phyloP scores from a whole-genome alignment of 2,113 vertebrate genomes.

The Bothrops jararaca region DNA sequence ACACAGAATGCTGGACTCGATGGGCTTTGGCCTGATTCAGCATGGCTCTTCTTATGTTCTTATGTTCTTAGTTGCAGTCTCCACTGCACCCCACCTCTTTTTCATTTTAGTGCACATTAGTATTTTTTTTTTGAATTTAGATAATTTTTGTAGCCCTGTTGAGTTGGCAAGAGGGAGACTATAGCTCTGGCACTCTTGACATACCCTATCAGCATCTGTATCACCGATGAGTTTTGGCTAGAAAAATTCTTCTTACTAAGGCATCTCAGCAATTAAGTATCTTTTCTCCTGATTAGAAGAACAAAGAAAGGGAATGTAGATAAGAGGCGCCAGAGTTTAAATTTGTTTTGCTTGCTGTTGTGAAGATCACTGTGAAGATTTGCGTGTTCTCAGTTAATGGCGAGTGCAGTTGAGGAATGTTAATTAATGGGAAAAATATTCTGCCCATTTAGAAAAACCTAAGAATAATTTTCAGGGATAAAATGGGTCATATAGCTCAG shows the following conservation, averaged over 20 bases:
- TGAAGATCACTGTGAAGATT: background rate
- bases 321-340: background rate
- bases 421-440: background rate
- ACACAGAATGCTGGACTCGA: too few species aligned
- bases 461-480: background rate
- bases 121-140: background rate
- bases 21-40: too few species aligned
- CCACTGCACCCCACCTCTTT: background rate
- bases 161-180: background rate
- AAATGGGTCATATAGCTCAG: background rate
- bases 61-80: background rate
- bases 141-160: background rate
- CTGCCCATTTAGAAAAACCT: background rate
- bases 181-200: background rate
- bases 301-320: background rate
- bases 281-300: background rate
- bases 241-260: background rate
- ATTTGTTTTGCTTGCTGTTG: background rate
- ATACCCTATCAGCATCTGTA: background rate
- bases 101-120: background rate
- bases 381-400: background rate
- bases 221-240: background rate
- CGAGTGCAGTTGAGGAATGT: background rate
- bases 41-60: too few species aligned
- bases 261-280: background rate